Percentiles rank a stretch among this genome's conserved stretches.
phyloP scores from a whole-genome alignment of 2,113 vertebrate species.

The Solea senegalensis region DNA sequence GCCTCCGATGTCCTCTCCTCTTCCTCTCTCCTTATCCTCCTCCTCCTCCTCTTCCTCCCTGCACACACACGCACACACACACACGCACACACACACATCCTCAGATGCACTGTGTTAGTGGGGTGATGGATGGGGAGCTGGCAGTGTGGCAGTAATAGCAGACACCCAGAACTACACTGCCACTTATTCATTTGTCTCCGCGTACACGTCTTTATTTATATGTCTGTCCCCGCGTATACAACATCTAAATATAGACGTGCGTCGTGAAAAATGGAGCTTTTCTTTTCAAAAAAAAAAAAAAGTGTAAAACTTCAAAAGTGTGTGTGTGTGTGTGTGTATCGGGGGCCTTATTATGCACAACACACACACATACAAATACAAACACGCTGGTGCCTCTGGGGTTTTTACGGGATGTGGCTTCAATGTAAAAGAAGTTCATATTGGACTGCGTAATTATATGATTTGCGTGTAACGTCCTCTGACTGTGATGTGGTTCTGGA shows the following conservation, averaged over 20 bases:
- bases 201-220: conserved; percentile 65
- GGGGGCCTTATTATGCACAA: background rate
- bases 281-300: background rate
- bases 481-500: background rate
- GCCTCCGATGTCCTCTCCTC: conserved; percentile 66
- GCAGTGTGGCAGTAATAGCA: conserved; percentile 72
- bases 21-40: conserved; percentile 60
- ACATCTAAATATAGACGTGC: conserved; percentile 58
- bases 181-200: conserved; percentile 64
- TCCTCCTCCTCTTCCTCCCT: conserved; percentile 49
- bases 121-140: conserved; percentile 75
- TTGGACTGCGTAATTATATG: background rate
- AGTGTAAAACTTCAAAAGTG: background rate
- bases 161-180: conserved; percentile 62
- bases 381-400: background rate
- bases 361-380: background rate
- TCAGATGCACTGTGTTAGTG: conserved; percentile 58
- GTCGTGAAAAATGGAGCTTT: background rate
- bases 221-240: conserved; percentile 19
- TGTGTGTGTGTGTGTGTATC: background rate
- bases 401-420: background rate
- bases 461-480: background rate
- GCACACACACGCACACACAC: conserved; percentile 27
- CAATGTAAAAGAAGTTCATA: background rate
- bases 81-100: conserved; percentile 33